These are phyloP conservation scores for Drosophila tani DNA, from an alignment of 1,140 invertebrate species.

Conservation along the genomic window DNA sequence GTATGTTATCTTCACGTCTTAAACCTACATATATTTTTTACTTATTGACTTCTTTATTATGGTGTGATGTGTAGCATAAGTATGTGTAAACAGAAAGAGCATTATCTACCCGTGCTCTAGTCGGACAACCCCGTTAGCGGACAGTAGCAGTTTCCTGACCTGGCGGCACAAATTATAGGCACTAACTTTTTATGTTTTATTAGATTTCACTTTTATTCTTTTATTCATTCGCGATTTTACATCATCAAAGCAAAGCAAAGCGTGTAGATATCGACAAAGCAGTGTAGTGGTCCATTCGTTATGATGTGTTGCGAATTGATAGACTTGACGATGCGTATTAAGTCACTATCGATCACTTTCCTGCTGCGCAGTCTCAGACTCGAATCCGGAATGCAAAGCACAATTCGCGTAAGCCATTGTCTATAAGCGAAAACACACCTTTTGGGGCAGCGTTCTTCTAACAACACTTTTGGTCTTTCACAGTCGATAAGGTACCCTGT, in stretches of 20 bases:
- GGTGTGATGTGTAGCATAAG: too few relatives aligned
- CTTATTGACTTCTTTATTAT: too few relatives aligned
- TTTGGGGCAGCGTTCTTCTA: slow-evolving; percentile 41
- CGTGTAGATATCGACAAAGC: background rate
- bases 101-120: too few relatives aligned
- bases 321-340: background rate
- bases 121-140: background rate
- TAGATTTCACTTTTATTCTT: background rate
- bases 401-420: slow-evolving; percentile 20
- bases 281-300: background rate
- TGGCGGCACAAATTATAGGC: background rate
- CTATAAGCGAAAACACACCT: slow-evolving; percentile 40
- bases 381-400: slow-evolving; percentile 45
- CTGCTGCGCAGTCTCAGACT: slow-evolving; percentile 25
- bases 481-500: slow-evolving; percentile 15
- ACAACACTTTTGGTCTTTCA: slow-evolving; percentile 31
- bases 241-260: background rate
- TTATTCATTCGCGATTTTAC: background rate
- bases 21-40: too few relatives aligned
- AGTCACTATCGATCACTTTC: slow-evolving; percentile 18
- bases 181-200: background rate
- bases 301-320: too few relatives aligned
- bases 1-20: too few relatives aligned
- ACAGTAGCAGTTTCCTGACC: background rate
- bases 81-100: too few relatives aligned